Base-by-base conservation (phyloP, 2,797 vertebrate species). In the Protonibea diacanthus region DNA sequence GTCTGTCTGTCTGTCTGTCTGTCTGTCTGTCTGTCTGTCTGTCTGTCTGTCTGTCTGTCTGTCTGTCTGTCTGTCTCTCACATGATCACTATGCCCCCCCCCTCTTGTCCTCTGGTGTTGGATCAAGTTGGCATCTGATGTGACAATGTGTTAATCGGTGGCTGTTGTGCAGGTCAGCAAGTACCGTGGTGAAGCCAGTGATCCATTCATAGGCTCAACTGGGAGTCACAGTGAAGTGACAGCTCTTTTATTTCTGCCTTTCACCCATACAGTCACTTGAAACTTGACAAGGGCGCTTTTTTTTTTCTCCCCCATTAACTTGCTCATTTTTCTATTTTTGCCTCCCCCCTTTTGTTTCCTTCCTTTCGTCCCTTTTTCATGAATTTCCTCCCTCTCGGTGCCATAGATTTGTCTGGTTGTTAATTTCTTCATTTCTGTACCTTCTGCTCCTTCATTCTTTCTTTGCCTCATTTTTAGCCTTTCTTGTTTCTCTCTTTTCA, bases 71-170 rank as follows among this genome's bases (percentile, higher is more conserved):
- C 76, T 79, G 27, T 57, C 53, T 15, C 8, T 49, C 71, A 25
- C 23, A 21, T 63, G 9, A 23, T 63, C 51, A 11, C 44, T 58
- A 6, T 27, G 15, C 53, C 12, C 9, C 27, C n/a, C 51, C 25
- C 21, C 67, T 7, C 17, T 15, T 44, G n/a, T 21, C 20, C 42
- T 15, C 20, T 53, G 52, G 8, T 82, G 53, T 42, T 12, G 58
- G 71, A 76, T 89, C 62, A 65, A 57, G 58, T 80, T 90, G 86
- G 89, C 90, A 88, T 89, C 87, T 83, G 85, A 89, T 89, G 89
- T 87, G 87, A 87, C 89, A 77, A 73, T n/a, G 83, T 90, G 91
- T 83, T 90, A 86, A 92, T 87, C 70, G 71, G 80, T 62, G 53
- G 72, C 85, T 86, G 78, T 77, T 80, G 69, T 81, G 80, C 76